Conservation (phyloP, 2,888 invertebrate species). For the Nycteola revayana region DNA sequence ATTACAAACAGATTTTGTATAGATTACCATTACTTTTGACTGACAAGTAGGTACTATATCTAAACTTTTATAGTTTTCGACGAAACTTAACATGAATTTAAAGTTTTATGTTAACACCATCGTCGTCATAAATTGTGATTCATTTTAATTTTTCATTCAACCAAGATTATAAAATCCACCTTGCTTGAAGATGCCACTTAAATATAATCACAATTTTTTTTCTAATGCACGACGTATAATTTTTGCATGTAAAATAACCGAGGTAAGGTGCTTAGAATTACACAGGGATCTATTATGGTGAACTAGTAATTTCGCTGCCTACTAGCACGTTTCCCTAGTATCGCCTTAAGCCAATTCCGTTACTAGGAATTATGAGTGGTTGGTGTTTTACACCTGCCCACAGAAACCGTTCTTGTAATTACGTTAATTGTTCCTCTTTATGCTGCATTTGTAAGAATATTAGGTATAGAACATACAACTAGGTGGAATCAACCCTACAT, state of each 20-base stretch:
- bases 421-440: conserved; percentile 65
- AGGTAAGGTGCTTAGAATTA: conserved; percentile 67
- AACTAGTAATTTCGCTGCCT: conserved; percentile 69
- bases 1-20: too few relatives aligned
- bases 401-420: conserved; percentile 72
- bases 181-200: neutral
- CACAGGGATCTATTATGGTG: conserved; percentile 64
- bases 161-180: neutral
- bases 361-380: conserved; percentile 73
- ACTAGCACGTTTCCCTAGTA: conserved; percentile 71
- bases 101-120: too few relatives aligned
- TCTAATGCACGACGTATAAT: conserved; percentile 31
- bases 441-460: conserved; percentile 37
- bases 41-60: too few relatives aligned
- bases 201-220: conserved; percentile 10
- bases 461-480: conserved; percentile 9
- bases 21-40: too few relatives aligned
- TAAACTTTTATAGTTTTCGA: too few relatives aligned
- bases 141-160: too few relatives aligned
- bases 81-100: too few relatives aligned
- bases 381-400: conserved; percentile 70
- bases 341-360: conserved; percentile 72
- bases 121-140: too few relatives aligned
- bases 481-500: too few relatives aligned
- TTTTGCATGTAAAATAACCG: conserved; percentile 52